Evolutionary conservation across 2,888 invertebrate species (phyloP).

Genomic region (Carterocephalus palaemon): DNA sequence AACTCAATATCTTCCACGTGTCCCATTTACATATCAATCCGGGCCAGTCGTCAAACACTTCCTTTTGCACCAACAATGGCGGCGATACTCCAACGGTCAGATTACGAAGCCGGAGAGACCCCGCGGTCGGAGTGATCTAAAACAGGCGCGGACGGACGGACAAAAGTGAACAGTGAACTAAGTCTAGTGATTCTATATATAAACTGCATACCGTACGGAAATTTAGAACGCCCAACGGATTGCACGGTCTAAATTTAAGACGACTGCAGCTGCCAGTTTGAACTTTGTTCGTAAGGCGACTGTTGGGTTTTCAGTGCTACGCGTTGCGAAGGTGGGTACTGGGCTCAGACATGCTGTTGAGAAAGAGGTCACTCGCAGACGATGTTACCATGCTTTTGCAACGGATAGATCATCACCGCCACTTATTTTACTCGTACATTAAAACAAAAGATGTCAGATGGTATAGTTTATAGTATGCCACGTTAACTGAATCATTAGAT

Average conservation of each 20-base stretch:
- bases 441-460: no score
- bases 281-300: slow-evolving; percentile 62
- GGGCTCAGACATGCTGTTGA: no score
- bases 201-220: slow-evolving; percentile 70
- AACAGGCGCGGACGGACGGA: slow-evolving; percentile 64
- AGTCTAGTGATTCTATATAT: slow-evolving; percentile 68
- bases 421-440: no score
- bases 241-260: slow-evolving; percentile 68
- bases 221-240: slow-evolving; percentile 74
- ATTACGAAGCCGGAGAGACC: slow-evolving; percentile 3
- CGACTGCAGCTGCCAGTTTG: slow-evolving; percentile 71
- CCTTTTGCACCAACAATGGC: background rate
- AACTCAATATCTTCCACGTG: no score
- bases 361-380: no score
- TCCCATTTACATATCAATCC: no score
- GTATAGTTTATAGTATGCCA: no score
- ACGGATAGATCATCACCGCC: no score
- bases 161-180: slow-evolving; percentile 73
- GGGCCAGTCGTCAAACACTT: background rate
- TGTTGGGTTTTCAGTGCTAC: slow-evolving; percentile 22
- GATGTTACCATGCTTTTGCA: no score
- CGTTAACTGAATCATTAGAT: no score
- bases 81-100: slow-evolving; percentile 8
- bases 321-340: slow-evolving; percentile 3
- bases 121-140: slow-evolving; percentile 41